Evolutionary conservation across 2,797 vertebrate species (phyloP), one percentile per base, ranked within the genome.

Genomic region (Microctenopoma steveboyesi): DNA sequence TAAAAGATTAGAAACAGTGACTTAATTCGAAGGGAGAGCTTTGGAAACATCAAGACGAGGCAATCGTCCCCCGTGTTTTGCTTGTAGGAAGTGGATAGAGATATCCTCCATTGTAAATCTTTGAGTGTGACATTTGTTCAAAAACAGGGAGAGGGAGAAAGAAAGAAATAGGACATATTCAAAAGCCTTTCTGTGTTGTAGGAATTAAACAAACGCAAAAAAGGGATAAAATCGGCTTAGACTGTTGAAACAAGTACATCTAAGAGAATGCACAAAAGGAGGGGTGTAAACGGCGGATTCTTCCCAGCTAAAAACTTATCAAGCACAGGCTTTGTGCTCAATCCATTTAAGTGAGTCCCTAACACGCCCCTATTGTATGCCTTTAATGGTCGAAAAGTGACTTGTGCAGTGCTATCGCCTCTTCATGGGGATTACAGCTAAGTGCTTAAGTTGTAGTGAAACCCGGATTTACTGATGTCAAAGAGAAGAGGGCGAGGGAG

Each of bases 361-460:
- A 85, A 92, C 91, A 93, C 86, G 88, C 89, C 90, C 90, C 90
- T 89, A 90, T 93, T 92, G 92, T 93, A 84, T 74, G 88, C 90
- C 89, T 90, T 90, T 92, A 92, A 92, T 92, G 86, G 89, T 83
- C 28, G 76, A 88, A 92, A 89, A 92, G 90, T 91, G 90, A 92
- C 92, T 92, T 92, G 89, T 85, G 87, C 88, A 56, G 88, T 85
- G 89, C 89, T 90, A 91, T 90, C 78, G 88, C 85, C 91, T 92
- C 89, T 93, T 92, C 91, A 89, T 86, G 86, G 91, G 91, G 91
- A 92, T 93, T 93, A 93, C 78, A 72, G 88, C 87, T 90, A 89
- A 93, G 91, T 92, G 91, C 92, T 93, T 93, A 91, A 93, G 83
- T 93, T 93, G 92, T 89, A 88, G 89, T 85, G 88, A 92, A 92